Evolutionary conservation across 2,113 vertebrate species (phyloP).

Genomic region (Phainopepla nitens): DNA sequence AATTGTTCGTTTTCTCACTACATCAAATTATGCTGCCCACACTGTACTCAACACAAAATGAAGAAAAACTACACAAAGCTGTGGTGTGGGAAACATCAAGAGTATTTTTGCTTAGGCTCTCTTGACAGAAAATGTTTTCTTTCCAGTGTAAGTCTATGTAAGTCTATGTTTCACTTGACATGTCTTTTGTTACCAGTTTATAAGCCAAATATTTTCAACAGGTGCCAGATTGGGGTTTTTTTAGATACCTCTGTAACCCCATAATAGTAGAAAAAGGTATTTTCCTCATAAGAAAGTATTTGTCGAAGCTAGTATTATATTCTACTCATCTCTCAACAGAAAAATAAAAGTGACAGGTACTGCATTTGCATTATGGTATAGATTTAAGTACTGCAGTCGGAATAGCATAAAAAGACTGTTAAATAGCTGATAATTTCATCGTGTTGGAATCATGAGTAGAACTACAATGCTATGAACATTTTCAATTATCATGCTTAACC

Average conservation of each 20-base stretch:
- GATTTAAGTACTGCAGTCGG: slow-evolving; percentile 39
- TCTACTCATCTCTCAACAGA: background rate
- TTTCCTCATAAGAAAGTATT: background rate
- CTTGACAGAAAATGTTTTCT: background rate
- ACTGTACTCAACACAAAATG: background rate
- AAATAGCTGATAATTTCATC: slow-evolving; percentile 61
- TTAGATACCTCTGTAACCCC: background rate
- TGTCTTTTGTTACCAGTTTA: background rate
- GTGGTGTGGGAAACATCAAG: background rate
- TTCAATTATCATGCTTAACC: slow-evolving; percentile 46
- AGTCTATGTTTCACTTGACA: background rate
- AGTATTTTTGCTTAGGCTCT: background rate
- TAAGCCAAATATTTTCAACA: slow-evolving; percentile 23
- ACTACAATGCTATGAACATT: slow-evolving; percentile 1
- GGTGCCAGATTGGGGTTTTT: background rate
- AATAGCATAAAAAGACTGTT: slow-evolving; percentile 45
- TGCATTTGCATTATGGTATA: slow-evolving; percentile 18
- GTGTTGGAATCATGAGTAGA: background rate
- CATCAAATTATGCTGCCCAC: background rate
- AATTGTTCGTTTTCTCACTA: background rate
- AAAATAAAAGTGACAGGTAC: background rate
- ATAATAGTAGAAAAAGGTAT: background rate
- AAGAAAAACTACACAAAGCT: background rate
- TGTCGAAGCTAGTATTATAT: background rate
- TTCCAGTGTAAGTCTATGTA: background rate